phyloP scores from a whole-genome alignment of 2,888 invertebrate genomes.

The Beris chalybata region DNA sequence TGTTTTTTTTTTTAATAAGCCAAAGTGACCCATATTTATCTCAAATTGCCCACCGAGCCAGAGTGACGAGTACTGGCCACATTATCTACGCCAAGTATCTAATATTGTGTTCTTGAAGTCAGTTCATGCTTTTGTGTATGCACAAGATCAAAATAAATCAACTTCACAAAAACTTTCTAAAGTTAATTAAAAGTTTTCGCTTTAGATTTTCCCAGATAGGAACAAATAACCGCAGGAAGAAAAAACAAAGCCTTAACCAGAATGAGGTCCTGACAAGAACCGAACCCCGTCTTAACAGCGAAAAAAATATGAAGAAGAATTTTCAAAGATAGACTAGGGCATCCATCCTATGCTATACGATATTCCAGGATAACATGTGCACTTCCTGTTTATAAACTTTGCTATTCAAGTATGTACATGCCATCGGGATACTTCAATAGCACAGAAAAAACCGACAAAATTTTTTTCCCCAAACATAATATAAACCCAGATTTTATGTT shows the following conservation, averaged over 20 bases:
- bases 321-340: not conserved
- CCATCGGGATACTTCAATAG: too few relatives aligned
- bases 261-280: not conserved
- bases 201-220: slow-evolving; percentile 5
- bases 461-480: too few relatives aligned
- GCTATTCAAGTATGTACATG: not conserved
- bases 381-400: not conserved
- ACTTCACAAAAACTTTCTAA: slow-evolving; percentile 16
- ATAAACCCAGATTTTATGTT: too few relatives aligned
- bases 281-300: not conserved
- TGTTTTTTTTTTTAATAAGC: too few relatives aligned
- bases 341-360: not conserved
- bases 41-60: not conserved
- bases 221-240: not conserved
- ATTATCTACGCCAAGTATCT: not conserved
- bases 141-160: slow-evolving; percentile 18
- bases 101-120: not conserved
- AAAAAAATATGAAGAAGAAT: not conserved
- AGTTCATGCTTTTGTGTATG: not conserved
- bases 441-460: too few relatives aligned
- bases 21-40: not conserved
- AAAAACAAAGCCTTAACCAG: not conserved
- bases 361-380: not conserved
- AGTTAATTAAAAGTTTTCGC: slow-evolving; percentile 19
- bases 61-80: not conserved